Conservation (phyloP, 2,797 vertebrate species). For the Ctenosaura bakeri region DNA sequence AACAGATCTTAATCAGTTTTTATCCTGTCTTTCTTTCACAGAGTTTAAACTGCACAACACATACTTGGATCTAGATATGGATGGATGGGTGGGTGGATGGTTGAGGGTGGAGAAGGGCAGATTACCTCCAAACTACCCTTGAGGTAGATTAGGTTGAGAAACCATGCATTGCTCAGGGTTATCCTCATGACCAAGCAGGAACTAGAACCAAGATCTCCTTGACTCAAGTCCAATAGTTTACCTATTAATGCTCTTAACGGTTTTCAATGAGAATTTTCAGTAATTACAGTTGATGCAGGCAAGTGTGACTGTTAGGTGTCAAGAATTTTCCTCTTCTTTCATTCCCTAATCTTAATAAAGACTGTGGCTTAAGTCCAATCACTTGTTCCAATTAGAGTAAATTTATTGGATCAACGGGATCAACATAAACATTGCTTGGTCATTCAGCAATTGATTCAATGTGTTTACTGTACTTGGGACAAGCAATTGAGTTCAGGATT, state of each 20-base stretch:
- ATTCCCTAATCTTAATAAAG: background rate
- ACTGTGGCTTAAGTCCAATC: background rate
- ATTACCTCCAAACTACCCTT: background rate
- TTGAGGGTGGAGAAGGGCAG: background rate
- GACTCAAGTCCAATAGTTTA: background rate
- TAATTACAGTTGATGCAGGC: background rate
- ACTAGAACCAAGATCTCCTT: background rate
- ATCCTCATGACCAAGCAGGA: background rate
- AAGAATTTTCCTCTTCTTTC: background rate
- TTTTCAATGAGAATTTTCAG: background rate
- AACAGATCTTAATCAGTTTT: background rate
- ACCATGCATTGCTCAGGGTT: background rate
- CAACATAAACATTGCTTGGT: no score
- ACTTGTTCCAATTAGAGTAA: no score
- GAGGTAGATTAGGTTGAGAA: background rate
- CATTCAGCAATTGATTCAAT: no score
- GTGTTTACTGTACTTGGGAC: background rate
- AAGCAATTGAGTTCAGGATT: background rate
- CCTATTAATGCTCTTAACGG: background rate
- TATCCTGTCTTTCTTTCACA: background rate
- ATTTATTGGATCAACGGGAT: no score
- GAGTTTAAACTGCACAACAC: background rate
- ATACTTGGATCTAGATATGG: no score
- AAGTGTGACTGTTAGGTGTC: background rate
- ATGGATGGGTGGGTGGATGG: background rate